Evolutionary conservation across 1,140 invertebrate species (phyloP).

Genomic region (Drosophila arizonae): DNA sequence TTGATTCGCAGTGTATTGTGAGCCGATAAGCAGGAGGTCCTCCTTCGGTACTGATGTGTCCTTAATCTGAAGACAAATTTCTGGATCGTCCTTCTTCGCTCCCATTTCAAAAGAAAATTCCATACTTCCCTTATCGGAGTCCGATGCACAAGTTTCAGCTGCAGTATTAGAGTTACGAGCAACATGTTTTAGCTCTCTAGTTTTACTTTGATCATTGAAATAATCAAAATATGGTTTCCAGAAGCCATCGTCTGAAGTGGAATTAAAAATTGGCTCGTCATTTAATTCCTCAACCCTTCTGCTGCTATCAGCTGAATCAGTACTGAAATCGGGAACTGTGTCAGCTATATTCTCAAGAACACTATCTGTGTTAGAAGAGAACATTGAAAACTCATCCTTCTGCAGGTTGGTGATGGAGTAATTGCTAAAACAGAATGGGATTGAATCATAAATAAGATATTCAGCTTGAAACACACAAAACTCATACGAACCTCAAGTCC

Average conservation of each 20-base stretch:
- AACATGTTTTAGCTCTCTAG: not conserved
- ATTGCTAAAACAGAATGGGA: slow-evolving; percentile 23
- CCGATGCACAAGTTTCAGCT: not conserved
- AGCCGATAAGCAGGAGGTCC: not conserved
- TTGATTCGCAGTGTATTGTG: not conserved
- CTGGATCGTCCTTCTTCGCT: not conserved
- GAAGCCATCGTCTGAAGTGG: slow-evolving; percentile 1
- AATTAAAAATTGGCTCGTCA: not conserved
- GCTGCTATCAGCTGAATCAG: not conserved
- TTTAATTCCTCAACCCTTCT: not conserved
- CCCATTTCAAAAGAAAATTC: slow-evolving; percentile 21
- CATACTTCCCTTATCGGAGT: not conserved
- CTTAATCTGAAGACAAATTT: slow-evolving; percentile 1
- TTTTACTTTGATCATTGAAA: not conserved
- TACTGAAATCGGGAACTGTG: slow-evolving; percentile 11
- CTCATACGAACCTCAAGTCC: slow-evolving; percentile 93
- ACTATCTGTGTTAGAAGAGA: not conserved
- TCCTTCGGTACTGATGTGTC: not conserved
- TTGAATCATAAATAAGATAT: not conserved
- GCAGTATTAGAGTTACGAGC: not conserved
- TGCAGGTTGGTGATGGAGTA: slow-evolving; percentile 43
- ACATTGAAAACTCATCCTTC: slow-evolving; percentile 11
- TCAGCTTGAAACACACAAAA: too few species aligned
- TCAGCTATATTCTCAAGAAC: slow-evolving; percentile 23
- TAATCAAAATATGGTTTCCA: slow-evolving; percentile 33